Evolutionary conservation across 2,113 vertebrate genomes (phyloP), one percentile per base, ranked within the genome.

Genomic region (Amphilophus citrinellus): DNA sequence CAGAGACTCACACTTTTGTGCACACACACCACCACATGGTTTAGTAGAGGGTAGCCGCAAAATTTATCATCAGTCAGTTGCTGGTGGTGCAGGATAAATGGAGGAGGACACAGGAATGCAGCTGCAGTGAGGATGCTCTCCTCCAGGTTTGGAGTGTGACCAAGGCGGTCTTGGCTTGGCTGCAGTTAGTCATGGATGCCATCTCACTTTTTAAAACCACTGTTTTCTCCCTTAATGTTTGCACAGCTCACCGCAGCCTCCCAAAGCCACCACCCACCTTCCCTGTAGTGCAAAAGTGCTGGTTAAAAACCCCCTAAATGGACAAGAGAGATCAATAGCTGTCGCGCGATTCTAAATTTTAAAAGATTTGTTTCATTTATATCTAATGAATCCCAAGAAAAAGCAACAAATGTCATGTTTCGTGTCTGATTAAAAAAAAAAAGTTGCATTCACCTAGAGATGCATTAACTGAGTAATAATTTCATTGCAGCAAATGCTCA

Each of bases 71-170:
- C 84, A 77, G 89, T 88, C 89, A 90, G 79, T 83, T 47, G 75
- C 62, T 90, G 91, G 79, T 88, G 81, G 87, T 79, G 88, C 77
- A 65, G 87, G 84, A 81, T 82, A 73, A 84, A 92, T 85, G 84
- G 76, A 77, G 82, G 79, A 83, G 88, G 76, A 88, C 61, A 50
- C 89, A 93, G 88, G 88, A 94, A 91, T 86, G 81, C 79, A 82
- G 80, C 59, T 53, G 85, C 65, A 63, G 79, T 62, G 57, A 90
- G 84, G 91, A 93, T 87, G 86, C 88, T 94, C 85, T 90, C 61
- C 56, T 90, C 84, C 80, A 83, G 91, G 84, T 92, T 92, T 94
- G 92, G 88, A 94, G 57, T 65, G 56, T 37, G 81, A 91, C 92
- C 91, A 93, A 88, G 84, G 81, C 76, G 60, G 89, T 86, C 89